Base-by-base conservation (phyloP, 2,113 vertebrate genomes). In the Eleginops maclovinus region DNA sequence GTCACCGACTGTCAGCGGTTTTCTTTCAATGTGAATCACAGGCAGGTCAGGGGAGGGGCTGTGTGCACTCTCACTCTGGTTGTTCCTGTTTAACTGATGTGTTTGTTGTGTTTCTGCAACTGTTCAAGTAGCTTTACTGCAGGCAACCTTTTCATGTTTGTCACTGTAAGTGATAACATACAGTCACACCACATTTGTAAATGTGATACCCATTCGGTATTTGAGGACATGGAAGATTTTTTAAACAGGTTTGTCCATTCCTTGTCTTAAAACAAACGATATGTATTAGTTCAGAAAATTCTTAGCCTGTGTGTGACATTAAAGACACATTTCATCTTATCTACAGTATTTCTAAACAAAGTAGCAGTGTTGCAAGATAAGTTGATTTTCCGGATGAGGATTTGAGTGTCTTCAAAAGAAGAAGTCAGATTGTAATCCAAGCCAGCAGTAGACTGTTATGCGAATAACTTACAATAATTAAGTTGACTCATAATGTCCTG, bases 1-100 rank as follows among this genome's bases (percentile, higher is more conserved):
- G 92, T 93, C 93, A 94, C 72, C 51, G 67, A 40, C 51, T n/a
- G 79, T 95, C 93, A 94, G 93, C 93, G 3, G 49, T 93, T 93
- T 88, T 74, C 84, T 86, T 88, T 91, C 82, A 90, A 3, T 31
- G 8, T 22, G 24, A 22, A 24, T 21, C 67, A 71, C 46, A 50
- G 41, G 41, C 58, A 41, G 50, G 62, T 71, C 58, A 62, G 50
- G 65, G 36, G 41, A 69, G 53, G 62, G 79, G 63, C 17, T 65
- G 31, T 60, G 67, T 62, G 71, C 31, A 22, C 12, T 44, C 44
- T 72, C 70, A 13, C 53, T 54, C 36, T 50, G 50, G 19, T 60
- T 67, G 19, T 58, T 21, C 15, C 49, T 61, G 22, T 74, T 77
- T 69, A 11, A 17, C 61, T 4, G 2, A 41, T 78, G 6, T 14